Percentiles rank a stretch among this genome's conserved stretches.
phyloP scores from a whole-genome alignment of 2,797 vertebrate species.

The Cirrhinus mrigala region DNA sequence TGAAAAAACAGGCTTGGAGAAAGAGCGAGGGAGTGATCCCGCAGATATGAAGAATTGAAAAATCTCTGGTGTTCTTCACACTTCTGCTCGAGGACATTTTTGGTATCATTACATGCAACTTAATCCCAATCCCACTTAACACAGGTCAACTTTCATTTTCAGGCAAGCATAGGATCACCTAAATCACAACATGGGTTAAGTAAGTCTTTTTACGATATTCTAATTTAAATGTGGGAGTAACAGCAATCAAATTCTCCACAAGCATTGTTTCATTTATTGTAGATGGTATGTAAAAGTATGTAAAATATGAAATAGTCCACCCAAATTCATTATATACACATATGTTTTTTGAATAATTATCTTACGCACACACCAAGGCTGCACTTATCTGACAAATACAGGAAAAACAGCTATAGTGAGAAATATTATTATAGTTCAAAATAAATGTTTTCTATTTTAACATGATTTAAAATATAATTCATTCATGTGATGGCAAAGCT shows the following conservation, averaged over 20 bases:
- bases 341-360: too few relatives aligned
- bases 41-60: slow-evolving; percentile 40
- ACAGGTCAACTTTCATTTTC: not conserved
- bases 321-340: too few relatives aligned
- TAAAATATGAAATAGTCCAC: too few relatives aligned
- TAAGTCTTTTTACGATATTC: not conserved
- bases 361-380: too few relatives aligned
- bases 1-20: slow-evolving; percentile 31
- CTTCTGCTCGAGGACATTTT: not conserved
- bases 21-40: slow-evolving; percentile 10
- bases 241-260: slow-evolving; percentile 1
- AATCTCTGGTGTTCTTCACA: slow-evolving; percentile 21
- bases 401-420: too few relatives aligned
- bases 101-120: slow-evolving; percentile 1
- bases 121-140: slow-evolving; percentile 17
- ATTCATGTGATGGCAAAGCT: too few relatives aligned
- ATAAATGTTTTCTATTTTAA: too few relatives aligned
- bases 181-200: not conserved
- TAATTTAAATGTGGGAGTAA: slow-evolving; percentile 20
- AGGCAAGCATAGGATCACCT: not conserved
- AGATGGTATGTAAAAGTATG: too few relatives aligned
- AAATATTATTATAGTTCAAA: too few relatives aligned
- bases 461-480: too few relatives aligned
- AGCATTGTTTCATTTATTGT: too few relatives aligned
- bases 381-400: too few relatives aligned